These are phyloP conservation scores for Meliscaeva auricollis DNA, from an alignment of 2,888 invertebrate species.

Conservation along the genomic window DNA sequence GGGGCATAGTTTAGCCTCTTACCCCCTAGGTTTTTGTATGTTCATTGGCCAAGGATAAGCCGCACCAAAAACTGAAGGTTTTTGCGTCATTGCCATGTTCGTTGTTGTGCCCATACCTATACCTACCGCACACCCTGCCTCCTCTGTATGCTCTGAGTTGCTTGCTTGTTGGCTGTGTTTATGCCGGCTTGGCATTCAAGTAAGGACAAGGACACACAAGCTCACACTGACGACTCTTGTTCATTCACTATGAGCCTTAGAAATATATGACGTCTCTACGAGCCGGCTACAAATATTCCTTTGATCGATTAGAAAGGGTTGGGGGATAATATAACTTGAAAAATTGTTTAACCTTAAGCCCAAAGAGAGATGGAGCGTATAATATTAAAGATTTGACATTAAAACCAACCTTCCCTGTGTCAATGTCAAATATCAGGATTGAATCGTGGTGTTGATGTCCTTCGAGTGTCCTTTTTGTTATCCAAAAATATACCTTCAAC, in stretches of 20 bases:
- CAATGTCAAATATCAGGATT: slow-evolving; percentile 30
- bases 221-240: slow-evolving; percentile 53
- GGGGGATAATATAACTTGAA: neutral
- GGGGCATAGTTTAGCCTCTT: slow-evolving; percentile 29
- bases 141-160: neutral
- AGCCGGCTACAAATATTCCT: slow-evolving; percentile 53
- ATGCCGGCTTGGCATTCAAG: slow-evolving; percentile 53
- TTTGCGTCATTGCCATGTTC: slow-evolving; percentile 68
- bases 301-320: neutral
- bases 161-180: slow-evolving; percentile 12
- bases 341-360: slow-evolving; percentile 28
- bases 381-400: slow-evolving; percentile 28
- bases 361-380: neutral
- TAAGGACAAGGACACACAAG: slow-evolving; percentile 68
- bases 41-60: slow-evolving; percentile 72
- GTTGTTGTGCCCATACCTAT: neutral
- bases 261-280: slow-evolving; percentile 53
- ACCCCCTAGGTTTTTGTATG: slow-evolving; percentile 44
- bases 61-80: slow-evolving; percentile 59
- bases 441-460: slow-evolving; percentile 31
- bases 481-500: slow-evolving; percentile 50
- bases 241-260: slow-evolving; percentile 57
- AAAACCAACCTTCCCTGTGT: slow-evolving; percentile 1
- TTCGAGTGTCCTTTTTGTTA: slow-evolving; percentile 55
- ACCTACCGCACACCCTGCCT: neutral